phyloP scores from a whole-genome alignment of 1,140 invertebrate genomes.

The Drosophila arizonae region DNA sequence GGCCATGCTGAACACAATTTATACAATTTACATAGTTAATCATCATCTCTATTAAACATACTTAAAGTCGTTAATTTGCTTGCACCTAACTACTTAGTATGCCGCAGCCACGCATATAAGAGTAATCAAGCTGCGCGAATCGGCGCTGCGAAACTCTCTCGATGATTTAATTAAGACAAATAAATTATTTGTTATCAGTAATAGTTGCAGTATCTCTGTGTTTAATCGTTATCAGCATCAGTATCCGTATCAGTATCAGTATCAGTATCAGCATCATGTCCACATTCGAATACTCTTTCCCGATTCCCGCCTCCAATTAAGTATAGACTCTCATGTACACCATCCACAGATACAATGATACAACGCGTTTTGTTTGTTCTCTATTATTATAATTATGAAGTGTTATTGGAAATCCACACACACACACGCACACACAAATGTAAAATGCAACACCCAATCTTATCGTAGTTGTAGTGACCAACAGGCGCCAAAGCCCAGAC shows the following conservation, averaged over 20 bases:
- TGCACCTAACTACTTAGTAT: slow-evolving; percentile 83
- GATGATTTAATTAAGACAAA: slow-evolving; percentile 48
- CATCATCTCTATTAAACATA: slow-evolving; percentile 60
- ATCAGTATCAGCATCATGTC: slow-evolving; percentile 65
- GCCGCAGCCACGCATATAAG: slow-evolving; percentile 83
- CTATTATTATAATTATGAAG: not conserved
- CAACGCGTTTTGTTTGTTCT: slow-evolving; percentile 11
- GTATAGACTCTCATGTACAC: slow-evolving; percentile 24
- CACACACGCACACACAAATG: not conserved
- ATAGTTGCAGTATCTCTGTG: slow-evolving; percentile 13
- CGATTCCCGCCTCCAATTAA: slow-evolving; percentile 31
- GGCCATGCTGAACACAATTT: slow-evolving; percentile 1
- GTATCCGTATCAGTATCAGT: slow-evolving; percentile 44
- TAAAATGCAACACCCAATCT: slow-evolving; percentile 14
- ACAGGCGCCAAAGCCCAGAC: not conserved
- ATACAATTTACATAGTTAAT: slow-evolving; percentile 59
- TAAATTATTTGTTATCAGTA: slow-evolving; percentile 54
- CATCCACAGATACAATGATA: slow-evolving; percentile 23
- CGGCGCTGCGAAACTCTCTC: slow-evolving; percentile 42
- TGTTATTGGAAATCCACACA: not conserved
- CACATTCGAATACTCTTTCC: slow-evolving; percentile 58
- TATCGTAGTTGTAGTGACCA: slow-evolving; percentile 25
- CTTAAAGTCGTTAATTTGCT: slow-evolving; percentile 81
- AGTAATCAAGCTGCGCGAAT: slow-evolving; percentile 50
- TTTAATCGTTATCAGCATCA: slow-evolving; percentile 45